Evolutionary conservation across 2,113 vertebrate species (phyloP).

Genomic region (Mixornis gularis): DNA sequence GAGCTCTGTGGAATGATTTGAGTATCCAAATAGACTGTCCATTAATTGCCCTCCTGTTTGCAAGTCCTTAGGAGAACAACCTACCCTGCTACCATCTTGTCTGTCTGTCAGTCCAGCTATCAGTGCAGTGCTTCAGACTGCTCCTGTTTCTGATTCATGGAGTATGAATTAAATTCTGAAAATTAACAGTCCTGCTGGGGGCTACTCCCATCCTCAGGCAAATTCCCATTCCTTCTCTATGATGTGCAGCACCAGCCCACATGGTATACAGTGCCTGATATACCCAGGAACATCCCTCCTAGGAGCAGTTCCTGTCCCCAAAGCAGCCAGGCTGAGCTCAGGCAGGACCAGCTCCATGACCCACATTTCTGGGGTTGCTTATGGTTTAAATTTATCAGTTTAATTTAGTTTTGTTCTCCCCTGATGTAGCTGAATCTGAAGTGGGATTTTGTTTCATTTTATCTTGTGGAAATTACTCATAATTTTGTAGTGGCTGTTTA

Average conservation of each 20-base stretch:
- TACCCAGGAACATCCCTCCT: not conserved
- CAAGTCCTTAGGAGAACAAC: not conserved
- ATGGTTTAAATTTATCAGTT: not conserved
- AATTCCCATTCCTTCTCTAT: not conserved
- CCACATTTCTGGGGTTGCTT: not conserved
- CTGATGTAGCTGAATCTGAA: not conserved
- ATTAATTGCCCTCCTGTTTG: not conserved
- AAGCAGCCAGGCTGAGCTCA: not conserved
- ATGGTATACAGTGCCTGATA: fast-evolving
- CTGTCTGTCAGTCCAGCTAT: not conserved
- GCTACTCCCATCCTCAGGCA: not conserved
- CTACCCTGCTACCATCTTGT: not conserved
- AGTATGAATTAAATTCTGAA: not conserved
- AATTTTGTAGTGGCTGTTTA: slow-evolving; percentile 59
- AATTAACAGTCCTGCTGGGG: not conserved
- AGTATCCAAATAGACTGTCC: not conserved
- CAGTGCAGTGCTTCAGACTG: not conserved
- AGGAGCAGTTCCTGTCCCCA: not conserved
- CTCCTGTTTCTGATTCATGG: not conserved
- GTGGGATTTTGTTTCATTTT: slow-evolving; percentile 5
- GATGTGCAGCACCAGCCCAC: not conserved
- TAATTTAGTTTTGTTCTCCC: not conserved
- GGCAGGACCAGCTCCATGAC: not conserved
- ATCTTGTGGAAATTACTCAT: slow-evolving; percentile 58
- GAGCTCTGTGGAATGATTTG: not conserved